phyloP scores from a whole-genome alignment of 2,797 vertebrate species.

The Acrossocheilus wenchowensis region DNA sequence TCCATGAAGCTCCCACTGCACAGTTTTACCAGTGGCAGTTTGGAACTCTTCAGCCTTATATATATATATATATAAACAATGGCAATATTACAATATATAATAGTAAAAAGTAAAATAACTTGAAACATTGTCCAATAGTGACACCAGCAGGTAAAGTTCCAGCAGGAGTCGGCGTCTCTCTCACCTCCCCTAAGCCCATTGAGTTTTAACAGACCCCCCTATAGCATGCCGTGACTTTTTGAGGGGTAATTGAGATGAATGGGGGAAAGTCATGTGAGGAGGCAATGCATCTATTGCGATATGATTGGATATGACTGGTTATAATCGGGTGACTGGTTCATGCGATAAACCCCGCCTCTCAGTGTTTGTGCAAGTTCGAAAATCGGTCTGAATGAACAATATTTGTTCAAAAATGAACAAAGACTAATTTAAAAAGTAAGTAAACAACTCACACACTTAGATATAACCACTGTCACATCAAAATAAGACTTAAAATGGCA shows the following conservation, averaged over 20 bases:
- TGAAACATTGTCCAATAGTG: not conserved
- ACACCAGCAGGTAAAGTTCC: not conserved
- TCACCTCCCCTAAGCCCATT: not conserved
- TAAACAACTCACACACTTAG: not conserved
- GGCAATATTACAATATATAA: not conserved
- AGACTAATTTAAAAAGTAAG: not conserved
- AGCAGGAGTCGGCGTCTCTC: not conserved
- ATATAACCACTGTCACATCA: not conserved
- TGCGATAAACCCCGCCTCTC: not conserved
- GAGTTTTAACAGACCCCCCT: not conserved
- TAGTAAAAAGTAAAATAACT: too few relatives aligned
- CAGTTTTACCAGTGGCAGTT: not conserved
- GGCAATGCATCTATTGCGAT: too few relatives aligned
- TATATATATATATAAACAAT: not conserved
- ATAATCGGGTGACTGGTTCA: not conserved
- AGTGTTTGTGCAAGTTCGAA: not conserved
- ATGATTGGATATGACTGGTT: not conserved
- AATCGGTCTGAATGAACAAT: not conserved
- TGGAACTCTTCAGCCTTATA: not conserved
- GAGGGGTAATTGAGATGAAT: too few relatives aligned
- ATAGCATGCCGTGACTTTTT: not conserved
- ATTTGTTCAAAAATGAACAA: not conserved
- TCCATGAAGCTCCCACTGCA: not conserved
- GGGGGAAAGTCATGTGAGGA: too few relatives aligned
- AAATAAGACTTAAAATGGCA: not conserved